A percentile compares a stretch with the other conserved stretches of the same genome.
These are phyloP conservation scores for Dicycla oo DNA, from an alignment of 2,888 invertebrate species.

Conservation along the genomic window DNA sequence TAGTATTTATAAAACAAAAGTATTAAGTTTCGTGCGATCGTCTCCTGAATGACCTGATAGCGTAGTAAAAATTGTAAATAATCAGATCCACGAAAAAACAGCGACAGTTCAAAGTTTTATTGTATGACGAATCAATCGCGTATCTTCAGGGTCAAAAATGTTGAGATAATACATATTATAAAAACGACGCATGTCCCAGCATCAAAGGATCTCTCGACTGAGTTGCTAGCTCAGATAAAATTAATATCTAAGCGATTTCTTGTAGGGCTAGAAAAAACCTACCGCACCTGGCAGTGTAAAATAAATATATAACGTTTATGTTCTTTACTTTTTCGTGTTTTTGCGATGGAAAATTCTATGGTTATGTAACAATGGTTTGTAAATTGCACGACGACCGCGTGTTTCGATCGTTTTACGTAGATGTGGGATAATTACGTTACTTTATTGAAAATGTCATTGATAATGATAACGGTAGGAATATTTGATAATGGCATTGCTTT, in stretches of 20 bases:
- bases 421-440: conserved; percentile 11
- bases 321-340: not conserved
- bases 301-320: conserved; percentile 17
- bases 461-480: conserved; percentile 7
- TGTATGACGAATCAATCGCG: conserved; percentile 21
- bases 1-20: not conserved
- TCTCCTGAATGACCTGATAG: not conserved
- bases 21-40: conserved; percentile 10
- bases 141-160: conserved; percentile 27
- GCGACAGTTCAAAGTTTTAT: not conserved
- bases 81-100: conserved; percentile 4
- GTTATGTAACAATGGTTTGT: conserved; percentile 24
- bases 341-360: conserved; percentile 24
- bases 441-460: conserved; percentile 12
- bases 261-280: conserved; percentile 36
- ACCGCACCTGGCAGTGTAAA: not conserved
- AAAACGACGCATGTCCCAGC: conserved; percentile 14
- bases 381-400: conserved; percentile 10
- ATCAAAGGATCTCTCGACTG: conserved; percentile 40
- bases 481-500: conserved; percentile 12
- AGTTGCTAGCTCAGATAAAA: conserved; percentile 66
- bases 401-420: conserved; percentile 14
- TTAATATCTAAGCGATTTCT: conserved; percentile 52
- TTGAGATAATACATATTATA: conserved; percentile 37
- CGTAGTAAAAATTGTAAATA: conserved; percentile 32